These are phyloP conservation scores for Ormyrus pomaceus DNA, from an alignment of 2,888 invertebrate genomes.

Conservation along the genomic window DNA sequence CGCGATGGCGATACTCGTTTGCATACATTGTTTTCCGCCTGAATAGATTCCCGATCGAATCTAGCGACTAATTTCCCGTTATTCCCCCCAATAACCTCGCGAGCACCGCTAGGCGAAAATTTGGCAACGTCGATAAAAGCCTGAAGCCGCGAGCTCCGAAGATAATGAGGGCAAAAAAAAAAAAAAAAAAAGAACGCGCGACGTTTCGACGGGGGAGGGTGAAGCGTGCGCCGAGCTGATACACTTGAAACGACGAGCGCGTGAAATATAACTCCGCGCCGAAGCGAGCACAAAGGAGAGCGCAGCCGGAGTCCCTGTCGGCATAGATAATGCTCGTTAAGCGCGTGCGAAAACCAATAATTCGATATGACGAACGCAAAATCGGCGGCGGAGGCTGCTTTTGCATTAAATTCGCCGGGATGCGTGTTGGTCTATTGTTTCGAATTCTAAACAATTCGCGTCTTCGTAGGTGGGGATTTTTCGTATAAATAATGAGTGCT, in stretches of 20 bases:
- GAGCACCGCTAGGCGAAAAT: neutral
- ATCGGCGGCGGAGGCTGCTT: no score
- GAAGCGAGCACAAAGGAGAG: constrained; percentile 3
- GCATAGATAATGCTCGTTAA: constrained; percentile 32
- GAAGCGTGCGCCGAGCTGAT: neutral
- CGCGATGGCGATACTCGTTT: neutral
- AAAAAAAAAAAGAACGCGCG: neutral
- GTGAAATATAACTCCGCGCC: neutral
- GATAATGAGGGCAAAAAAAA: neutral
- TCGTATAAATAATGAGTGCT: no score
- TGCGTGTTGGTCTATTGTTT: no score
- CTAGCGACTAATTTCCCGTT: constrained; percentile 3
- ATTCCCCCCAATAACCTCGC: neutral
- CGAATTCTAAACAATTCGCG: no score
- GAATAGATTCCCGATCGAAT: neutral
- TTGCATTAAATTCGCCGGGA: no score
- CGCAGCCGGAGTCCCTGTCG: constrained; percentile 1
- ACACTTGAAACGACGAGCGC: neutral
- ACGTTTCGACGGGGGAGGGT: neutral
- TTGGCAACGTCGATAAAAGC: neutral
- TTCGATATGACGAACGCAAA: neutral
- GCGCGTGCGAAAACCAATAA: constrained; percentile 23
- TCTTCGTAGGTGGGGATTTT: no score
- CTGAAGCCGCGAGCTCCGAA: neutral
- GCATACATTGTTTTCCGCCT: neutral